Percentiles rank a stretch among this genome's conserved stretches.
Evolutionary conservation across 2,888 invertebrate genomes (phyloP).

Genomic region (Drosophila colorata): DNA sequence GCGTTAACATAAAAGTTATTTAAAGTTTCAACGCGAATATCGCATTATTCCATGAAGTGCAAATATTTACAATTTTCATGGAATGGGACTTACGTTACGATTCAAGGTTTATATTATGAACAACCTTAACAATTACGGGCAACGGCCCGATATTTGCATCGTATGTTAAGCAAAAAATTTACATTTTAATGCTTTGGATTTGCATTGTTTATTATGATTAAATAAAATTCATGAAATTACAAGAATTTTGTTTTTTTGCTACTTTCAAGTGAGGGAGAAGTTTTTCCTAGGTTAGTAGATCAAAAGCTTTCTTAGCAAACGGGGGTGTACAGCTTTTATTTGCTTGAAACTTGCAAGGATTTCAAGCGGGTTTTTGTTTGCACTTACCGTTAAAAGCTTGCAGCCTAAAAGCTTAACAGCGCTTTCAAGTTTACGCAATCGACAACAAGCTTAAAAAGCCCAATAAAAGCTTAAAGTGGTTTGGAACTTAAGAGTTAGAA

Average conservation of each 20-base stretch:
- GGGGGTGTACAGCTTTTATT: slow-evolving; percentile 2
- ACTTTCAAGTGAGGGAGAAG: background rate
- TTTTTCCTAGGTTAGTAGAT: background rate
- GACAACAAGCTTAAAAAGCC: background rate
- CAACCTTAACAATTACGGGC: slow-evolving; percentile 28
- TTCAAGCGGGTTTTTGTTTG: accelerated
- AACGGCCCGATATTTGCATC: slow-evolving; percentile 36
- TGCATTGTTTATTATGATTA: slow-evolving; percentile 72
- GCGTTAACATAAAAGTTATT: slow-evolving; percentile 56
- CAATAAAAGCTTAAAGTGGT: slow-evolving; percentile 2
- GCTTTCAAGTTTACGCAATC: background rate
- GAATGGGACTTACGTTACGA: slow-evolving; percentile 27
- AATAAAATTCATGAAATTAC: slow-evolving; percentile 49
- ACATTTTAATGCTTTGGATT: slow-evolving; percentile 76
- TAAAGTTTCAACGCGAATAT: slow-evolving; percentile 43
- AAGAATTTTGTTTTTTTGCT: background rate
- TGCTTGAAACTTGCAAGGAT: background rate
- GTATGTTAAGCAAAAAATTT: slow-evolving; percentile 54
- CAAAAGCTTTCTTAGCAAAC: background rate
- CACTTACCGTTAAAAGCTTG: background rate
- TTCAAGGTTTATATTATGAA: slow-evolving; percentile 21
- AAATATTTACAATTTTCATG: slow-evolving; percentile 58
- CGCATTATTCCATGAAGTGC: slow-evolving; percentile 48
- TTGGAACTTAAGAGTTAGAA: background rate
- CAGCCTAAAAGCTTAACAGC: background rate